These are phyloP conservation scores for Oophaga sylvatica DNA, from an alignment of 2,797 vertebrate species.

Conservation along the genomic window DNA sequence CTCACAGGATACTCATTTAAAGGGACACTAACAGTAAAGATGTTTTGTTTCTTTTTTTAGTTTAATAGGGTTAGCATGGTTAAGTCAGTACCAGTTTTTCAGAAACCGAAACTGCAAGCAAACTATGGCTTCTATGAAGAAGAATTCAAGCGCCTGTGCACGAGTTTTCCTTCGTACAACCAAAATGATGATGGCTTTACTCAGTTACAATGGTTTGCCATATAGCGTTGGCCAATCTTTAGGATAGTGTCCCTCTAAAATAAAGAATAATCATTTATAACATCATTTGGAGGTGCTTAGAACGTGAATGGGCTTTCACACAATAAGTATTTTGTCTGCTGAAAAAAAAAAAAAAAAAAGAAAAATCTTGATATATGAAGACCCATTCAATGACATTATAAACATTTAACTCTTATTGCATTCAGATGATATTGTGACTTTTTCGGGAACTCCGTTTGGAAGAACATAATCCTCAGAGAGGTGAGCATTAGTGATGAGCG, in stretches of 20 bases:
- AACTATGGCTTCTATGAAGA: not conserved
- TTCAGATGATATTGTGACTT: constrained; percentile 8
- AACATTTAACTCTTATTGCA: constrained; percentile 41
- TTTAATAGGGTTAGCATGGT: not conserved
- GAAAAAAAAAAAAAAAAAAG: not conserved
- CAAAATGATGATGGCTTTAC: not conserved
- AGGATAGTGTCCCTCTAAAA: constrained; percentile 22
- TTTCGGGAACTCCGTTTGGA: not conserved
- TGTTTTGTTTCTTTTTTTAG: not conserved
- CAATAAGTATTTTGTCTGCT: not conserved
- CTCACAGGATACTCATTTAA: constrained; percentile 17
- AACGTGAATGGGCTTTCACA: not conserved
- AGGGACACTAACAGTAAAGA: constrained; percentile 31
- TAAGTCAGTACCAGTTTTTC: not conserved
- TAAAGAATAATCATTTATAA: constrained; percentile 17
- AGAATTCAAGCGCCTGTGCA: not conserved
- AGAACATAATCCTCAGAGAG: constrained; percentile 9
- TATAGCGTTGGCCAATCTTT: not conserved
- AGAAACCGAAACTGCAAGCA: not conserved
- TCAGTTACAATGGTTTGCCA: not conserved
- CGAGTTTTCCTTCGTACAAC: not conserved
- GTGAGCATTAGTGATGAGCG: not conserved
- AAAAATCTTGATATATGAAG: not conserved
- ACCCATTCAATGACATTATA: constrained; percentile 11
- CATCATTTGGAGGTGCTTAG: constrained; percentile 20